Base-by-base conservation (phyloP, 2,113 vertebrate genomes). In the Puma concolor region DNA sequence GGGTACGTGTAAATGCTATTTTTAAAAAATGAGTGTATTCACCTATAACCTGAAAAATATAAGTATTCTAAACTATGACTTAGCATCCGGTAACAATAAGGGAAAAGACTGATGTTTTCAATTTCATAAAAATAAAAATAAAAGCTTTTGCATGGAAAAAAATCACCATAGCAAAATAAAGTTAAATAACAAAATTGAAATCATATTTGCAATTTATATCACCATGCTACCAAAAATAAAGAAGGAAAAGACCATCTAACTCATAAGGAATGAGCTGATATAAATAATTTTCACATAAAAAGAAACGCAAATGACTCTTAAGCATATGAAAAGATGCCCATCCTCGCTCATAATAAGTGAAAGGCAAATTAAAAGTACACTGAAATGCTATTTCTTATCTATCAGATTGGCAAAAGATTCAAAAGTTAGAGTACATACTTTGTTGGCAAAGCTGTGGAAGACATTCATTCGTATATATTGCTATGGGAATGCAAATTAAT, bases 201-300 rank as follows among this genome's bases (percentile, higher is more conserved):
- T 57, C 54, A 83, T 52, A 64, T 48, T 97, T 95, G 79, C 27
- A 60, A 83, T 89, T 80, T 94, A 44, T 83, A 72, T 92, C 84
- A 80, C 60, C 50, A 57, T 72, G 33, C 63, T 97, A 87, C 57
- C 54, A 92, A 89, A 97, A 96, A 50, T 88, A 88, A 93, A 84
- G 66, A 94, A 66, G 33, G 9, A 81, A 91, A 90, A 81, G 23
- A n/a, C 19, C 77, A 67, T 84, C 23, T 85, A 71, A 33, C 36
- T n/a, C 14, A 0, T 31, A 72, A 92, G 96, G 72, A 89, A 92
- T 76, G 33, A 69, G n/a, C 85, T 80, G 72, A n/a, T 71, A 89
- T n/a, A 83, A 91, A 82, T 69, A 88, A 29, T 76, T 67, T 50
- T 52, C 84, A 77, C 31, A 84, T 50, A 71, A 95, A 93, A 89